Conservation (phyloP, 2,888 invertebrate genomes). For the Lysandra coridon region DNA sequence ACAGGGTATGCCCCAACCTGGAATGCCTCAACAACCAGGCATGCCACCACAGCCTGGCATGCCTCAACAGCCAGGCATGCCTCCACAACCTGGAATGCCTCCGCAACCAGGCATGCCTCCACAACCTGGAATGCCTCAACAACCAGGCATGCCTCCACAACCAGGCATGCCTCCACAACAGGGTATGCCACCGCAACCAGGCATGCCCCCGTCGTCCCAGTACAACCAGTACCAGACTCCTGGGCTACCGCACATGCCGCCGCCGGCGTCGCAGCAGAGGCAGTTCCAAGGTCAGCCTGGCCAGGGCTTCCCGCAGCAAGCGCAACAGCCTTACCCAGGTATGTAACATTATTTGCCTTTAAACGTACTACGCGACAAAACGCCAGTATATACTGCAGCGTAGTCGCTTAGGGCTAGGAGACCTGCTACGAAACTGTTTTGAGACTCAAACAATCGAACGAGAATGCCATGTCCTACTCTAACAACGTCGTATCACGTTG, state of each 20-base stretch:
- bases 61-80: conserved; percentile 42
- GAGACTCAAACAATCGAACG: no score
- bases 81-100: conserved; percentile 48
- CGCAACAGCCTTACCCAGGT: conserved; percentile 57
- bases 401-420: background rate
- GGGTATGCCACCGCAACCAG: conserved; percentile 35
- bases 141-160: background rate
- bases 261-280: conserved; percentile 61
- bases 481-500: no score
- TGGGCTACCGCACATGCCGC: conserved; percentile 50
- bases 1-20: conserved; percentile 52
- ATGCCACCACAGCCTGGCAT: conserved; percentile 46
- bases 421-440: no score
- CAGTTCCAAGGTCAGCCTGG: conserved; percentile 52
- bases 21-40: conserved; percentile 46
- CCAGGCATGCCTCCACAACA: background rate
- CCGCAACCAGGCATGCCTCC: conserved; percentile 44
- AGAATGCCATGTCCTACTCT: no score
- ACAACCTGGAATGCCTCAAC: background rate
- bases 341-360: conserved; percentile 38
- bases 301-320: conserved; percentile 52
- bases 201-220: conserved; percentile 44
- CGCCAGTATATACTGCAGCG: no score
- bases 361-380: no score
- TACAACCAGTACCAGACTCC: conserved; percentile 43